Percentiles rank a stretch among this genome's conserved stretches.
These are phyloP conservation scores for Cotesia typhae DNA, from an alignment of 1,140 invertebrate genomes.

Conservation along the genomic window DNA sequence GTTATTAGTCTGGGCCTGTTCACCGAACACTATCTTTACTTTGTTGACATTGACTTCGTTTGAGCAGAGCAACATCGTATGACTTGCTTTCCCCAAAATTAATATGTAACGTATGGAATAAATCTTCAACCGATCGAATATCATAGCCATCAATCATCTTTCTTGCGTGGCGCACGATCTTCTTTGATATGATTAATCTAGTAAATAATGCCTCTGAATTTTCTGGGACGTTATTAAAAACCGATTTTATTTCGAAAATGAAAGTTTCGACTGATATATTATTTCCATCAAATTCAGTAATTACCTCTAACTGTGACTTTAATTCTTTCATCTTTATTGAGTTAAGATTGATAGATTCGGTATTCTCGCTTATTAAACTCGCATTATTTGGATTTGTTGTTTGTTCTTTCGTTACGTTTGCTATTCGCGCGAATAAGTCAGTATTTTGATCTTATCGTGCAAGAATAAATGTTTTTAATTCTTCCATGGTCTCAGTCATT, in stretches of 20 bases:
- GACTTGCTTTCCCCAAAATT: constrained; percentile 24
- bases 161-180: constrained; percentile 20
- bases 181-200: constrained; percentile 21
- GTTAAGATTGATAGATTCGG: background rate
- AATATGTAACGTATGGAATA: constrained; percentile 2
- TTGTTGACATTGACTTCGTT: constrained; percentile 30
- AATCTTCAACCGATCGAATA: constrained; percentile 8
- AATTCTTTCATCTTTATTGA: background rate
- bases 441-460: too few relatives aligned
- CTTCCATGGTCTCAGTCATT: too few relatives aligned
- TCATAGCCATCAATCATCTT: constrained; percentile 27
- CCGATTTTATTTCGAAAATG: background rate
- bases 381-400: too few relatives aligned
- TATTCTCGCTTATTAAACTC: too few relatives aligned
- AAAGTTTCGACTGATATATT: constrained; percentile 17
- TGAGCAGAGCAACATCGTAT: constrained; percentile 4
- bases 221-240: constrained; percentile 2
- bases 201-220: constrained; percentile 6
- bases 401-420: too few relatives aligned
- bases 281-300: constrained; percentile 20
- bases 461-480: too few relatives aligned
- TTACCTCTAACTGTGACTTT: constrained; percentile 17
- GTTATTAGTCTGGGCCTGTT: too few relatives aligned
- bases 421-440: too few relatives aligned
- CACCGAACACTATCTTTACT: constrained; percentile 7